Conservation (phyloP, 2,888 invertebrate species). For the Drosophila nr. perissopoda region DNA sequence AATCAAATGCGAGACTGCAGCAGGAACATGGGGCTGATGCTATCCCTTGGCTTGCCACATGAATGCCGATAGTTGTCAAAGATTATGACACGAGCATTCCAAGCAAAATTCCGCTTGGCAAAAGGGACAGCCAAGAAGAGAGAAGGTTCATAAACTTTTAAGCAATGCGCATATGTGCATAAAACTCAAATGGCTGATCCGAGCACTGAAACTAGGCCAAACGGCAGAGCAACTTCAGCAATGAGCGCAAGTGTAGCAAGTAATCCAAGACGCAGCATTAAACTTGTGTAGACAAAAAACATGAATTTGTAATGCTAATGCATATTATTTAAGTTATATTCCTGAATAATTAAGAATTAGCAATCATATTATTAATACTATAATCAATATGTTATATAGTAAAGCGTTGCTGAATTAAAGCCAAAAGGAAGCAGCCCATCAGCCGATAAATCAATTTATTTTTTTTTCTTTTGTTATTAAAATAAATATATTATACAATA, state of each 20-base stretch:
- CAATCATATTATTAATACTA: neutral
- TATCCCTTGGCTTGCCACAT: conserved; percentile 46
- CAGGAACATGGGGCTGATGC: conserved; percentile 2
- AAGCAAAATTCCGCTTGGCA: conserved; percentile 32
- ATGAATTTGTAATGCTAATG: neutral
- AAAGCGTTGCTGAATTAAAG: neutral
- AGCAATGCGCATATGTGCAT: conserved; percentile 79
- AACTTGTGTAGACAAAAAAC: conserved; percentile 3
- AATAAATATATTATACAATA: no score
- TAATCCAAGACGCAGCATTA: conserved; percentile 15
- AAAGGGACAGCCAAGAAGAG: conserved; percentile 16
- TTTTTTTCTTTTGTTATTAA: neutral
- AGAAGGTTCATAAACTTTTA: conserved; percentile 57
- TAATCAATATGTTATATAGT: neutral
- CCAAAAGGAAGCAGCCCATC: neutral
- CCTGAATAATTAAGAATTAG: neutral
- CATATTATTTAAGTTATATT: neutral
- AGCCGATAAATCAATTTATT: neutral
- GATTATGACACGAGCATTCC: conserved; percentile 73
- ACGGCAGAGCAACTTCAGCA: conserved; percentile 40
- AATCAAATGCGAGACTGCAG: conserved; percentile 66
- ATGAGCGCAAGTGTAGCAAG: conserved; percentile 15
- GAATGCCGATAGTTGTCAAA: conserved; percentile 80
- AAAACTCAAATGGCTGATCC: conserved; percentile 60
- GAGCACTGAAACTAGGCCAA: conserved; percentile 43